Evolutionary conservation across 2,113 vertebrate genomes (phyloP).

Genomic region (Dromaius novaehollandiae): DNA sequence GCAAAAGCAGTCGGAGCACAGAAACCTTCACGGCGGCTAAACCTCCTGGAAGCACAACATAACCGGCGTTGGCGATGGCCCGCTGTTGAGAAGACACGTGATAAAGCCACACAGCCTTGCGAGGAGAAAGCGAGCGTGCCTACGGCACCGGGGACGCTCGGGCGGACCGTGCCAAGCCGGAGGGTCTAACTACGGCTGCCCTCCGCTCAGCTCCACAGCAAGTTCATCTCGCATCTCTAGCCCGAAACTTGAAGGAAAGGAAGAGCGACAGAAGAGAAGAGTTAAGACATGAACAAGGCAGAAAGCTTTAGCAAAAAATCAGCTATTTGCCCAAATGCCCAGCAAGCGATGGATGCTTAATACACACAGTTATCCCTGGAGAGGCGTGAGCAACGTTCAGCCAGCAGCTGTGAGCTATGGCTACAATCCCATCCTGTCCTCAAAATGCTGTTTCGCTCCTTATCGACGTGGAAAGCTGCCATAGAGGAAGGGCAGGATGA

Average conservation of each 20-base stretch:
- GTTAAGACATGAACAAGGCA: constrained; percentile 27
- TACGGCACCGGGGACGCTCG: not conserved
- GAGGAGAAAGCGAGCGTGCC: not conserved
- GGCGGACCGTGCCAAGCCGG: not conserved
- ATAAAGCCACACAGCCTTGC: not conserved
- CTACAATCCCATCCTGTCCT: not conserved
- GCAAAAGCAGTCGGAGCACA: not conserved
- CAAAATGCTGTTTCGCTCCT: not conserved
- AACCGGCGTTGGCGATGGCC: not conserved
- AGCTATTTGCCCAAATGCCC: not conserved
- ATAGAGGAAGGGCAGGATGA: not conserved
- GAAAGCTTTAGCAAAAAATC: not conserved
- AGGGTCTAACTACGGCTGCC: constrained; percentile 2
- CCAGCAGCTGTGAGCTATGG: rapidly evolving
- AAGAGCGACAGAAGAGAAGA: constrained; percentile 17
- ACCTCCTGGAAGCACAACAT: not conserved
- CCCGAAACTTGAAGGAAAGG: not conserved
- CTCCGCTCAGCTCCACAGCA: not conserved
- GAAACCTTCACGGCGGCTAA: not conserved
- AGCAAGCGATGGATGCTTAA: not conserved
- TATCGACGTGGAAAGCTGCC: not conserved
- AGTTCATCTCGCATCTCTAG: not conserved
- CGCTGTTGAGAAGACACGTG: not conserved
- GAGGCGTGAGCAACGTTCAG: not conserved
- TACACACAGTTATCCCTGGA: not conserved